Conservation (phyloP, 2,888 invertebrate species). For the Diabrotica balteata region DNA sequence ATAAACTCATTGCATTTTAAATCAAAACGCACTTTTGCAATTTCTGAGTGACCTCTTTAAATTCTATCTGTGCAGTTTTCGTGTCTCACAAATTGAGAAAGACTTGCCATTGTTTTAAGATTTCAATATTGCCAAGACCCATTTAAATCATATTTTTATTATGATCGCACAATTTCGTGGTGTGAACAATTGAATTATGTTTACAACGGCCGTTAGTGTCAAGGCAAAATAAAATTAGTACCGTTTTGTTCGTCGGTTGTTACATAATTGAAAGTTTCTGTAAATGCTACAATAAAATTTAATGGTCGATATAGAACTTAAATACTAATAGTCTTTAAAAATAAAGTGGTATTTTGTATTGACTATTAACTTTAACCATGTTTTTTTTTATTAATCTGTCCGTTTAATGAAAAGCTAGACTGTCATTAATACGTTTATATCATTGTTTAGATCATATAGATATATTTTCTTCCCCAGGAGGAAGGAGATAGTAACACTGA, state of each 20-base stretch:
- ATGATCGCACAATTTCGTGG: constrained; percentile 31
- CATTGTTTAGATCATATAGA: too few species aligned
- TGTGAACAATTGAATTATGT: constrained; percentile 32
- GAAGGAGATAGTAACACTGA: too few species aligned
- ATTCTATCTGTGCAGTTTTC: constrained; percentile 17
- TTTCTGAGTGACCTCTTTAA: constrained; percentile 17
- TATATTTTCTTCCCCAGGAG: too few species aligned
- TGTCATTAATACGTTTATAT: too few species aligned
- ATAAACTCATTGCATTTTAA: too few species aligned
- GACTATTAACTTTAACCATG: too few species aligned
- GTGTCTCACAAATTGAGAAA: constrained; percentile 27
- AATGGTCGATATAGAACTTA: too few species aligned
- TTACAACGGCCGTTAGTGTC: constrained; percentile 20
- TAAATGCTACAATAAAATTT: too few species aligned
- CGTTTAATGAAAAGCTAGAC: too few species aligned
- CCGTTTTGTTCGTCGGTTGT: constrained; percentile 12
- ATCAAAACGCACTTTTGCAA: not conserved
- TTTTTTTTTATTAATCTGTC: too few species aligned
- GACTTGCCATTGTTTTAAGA: constrained; percentile 28
- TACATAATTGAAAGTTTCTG: constrained; percentile 7
- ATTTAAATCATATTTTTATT: constrained; percentile 30
- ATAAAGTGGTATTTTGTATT: too few species aligned
- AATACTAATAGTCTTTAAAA: too few species aligned
- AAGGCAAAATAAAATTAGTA: constrained; percentile 26
- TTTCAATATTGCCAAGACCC: constrained; percentile 31